Evolutionary conservation across 2,113 vertebrate genomes (phyloP).

Genomic region (Lepus europaeus): DNA sequence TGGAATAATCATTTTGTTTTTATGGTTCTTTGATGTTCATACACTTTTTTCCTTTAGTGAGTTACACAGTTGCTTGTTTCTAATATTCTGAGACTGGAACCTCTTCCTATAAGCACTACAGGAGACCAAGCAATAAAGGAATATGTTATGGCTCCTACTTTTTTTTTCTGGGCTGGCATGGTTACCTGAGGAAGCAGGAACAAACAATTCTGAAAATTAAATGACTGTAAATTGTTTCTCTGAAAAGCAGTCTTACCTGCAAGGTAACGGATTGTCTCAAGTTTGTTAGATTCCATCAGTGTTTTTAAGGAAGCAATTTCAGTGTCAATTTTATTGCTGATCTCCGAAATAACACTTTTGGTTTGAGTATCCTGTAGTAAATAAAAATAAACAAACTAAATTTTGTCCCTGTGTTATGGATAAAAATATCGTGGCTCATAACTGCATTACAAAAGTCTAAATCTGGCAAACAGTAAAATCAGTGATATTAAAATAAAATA

Average conservation of each 20-base stretch:
- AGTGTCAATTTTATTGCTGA: slow-evolving; percentile 96
- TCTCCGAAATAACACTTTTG: slow-evolving; percentile 93
- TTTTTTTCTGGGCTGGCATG: not conserved
- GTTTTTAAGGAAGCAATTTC: slow-evolving; percentile 98
- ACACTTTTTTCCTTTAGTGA: slow-evolving; percentile 18
- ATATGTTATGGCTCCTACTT: not conserved
- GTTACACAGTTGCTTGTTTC: slow-evolving; percentile 5
- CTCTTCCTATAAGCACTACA: not conserved
- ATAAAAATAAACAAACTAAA: slow-evolving; percentile 67
- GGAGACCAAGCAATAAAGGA: not conserved
- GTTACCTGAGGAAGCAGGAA: not conserved
- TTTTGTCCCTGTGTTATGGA: not conserved
- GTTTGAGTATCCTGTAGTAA: slow-evolving; percentile 92
- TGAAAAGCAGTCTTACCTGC: slow-evolving; percentile 89
- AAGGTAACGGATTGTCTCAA: slow-evolving; percentile 94
- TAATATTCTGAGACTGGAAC: not conserved
- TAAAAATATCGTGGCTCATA: slow-evolving; percentile 44
- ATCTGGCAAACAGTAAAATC: slow-evolving; percentile 31
- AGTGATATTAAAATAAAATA: not conserved
- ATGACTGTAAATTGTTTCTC: slow-evolving; percentile 6
- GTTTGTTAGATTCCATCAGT: slow-evolving; percentile 96
- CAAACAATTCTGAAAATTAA: not conserved
- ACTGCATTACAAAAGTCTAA: slow-evolving; percentile 6
- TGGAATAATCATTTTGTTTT: slow-evolving; percentile 10
- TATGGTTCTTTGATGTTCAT: not conserved